Base-by-base conservation (phyloP, 2,888 invertebrate genomes). In the Diadegma fenestrale region DNA sequence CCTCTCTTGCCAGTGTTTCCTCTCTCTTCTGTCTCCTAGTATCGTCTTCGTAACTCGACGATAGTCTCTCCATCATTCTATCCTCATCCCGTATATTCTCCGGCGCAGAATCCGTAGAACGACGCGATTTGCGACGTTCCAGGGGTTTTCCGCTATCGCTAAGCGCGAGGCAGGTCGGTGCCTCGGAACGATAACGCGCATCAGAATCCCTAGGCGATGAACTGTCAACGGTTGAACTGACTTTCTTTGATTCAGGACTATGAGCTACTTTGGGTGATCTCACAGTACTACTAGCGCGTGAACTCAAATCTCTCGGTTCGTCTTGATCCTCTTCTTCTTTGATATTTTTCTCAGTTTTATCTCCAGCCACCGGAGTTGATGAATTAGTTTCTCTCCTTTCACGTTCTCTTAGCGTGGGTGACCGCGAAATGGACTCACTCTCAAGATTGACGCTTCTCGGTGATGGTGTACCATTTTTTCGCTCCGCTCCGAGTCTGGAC, bases 261-360 rank as follows among this genome's bases (percentile, higher is more conserved):
- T 81, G 82, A 26, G 77, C 30, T 51, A 73, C 58, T 73, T 90
- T 92, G 4, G 92, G 91, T 41, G 93, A 92, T 78, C 91, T 91
- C 12, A 88, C 90, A 12, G 85, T 64, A 84, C 90, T 91, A 78
- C 91, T 92, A 64, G 92, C 91, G 76, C 93, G 91, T 19, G 94
- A 94, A 85, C 93, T 94, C 51, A 94, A 87, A 80, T 94, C 93
- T 43, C 93, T 89, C 22, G 94, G 94, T 79, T 92, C 92, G 17
- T 93, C 91, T 84, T 93, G 91, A 41, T 87, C 87, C 77, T 89
- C 88, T 22, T 91, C 89, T 14, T 90, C 89, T 43, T 72, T 81
- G 30, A n/a, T 45, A 30, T 58, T 78, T 30, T 69, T 45, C 7
- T 66, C 80, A 3, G 41, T 80, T 43, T 87, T 87, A 3, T 87